Evolutionary conservation across 35 echinoderm and acorn worm species (phyloP), one percentile per base, ranked within the genome.

Genomic region (Lytechinus variegatus): DNA sequence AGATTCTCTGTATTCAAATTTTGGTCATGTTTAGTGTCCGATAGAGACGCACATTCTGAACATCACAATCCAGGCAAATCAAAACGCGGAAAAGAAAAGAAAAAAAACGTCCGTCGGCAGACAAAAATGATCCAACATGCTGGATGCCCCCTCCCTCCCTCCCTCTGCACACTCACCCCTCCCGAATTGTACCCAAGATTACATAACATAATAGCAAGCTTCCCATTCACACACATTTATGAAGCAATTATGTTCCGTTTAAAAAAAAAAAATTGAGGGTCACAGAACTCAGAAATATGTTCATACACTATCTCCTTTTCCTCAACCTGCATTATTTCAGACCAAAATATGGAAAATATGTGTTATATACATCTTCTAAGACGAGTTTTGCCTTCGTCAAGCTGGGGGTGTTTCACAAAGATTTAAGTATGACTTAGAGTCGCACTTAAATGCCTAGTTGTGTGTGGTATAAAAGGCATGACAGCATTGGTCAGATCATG

Each of bases 21-120:
- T 93, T 93, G 92, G 92, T 93, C 92, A 93, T 93, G 92, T 93
- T 93, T 93, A 93, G 92, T 93, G 92, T 93, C 92, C 54, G 92
- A 27, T 93, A 93, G 92, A 93, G 92, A 93, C 92, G 92, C 53
- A 93, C 27, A 33, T 53, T 93, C 53, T 55, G 16, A 55, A 55
- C 92, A 93, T 93, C 54, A 93, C 92, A 93, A 6, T 57, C 54
- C 92, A 55, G 92, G 52, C 52, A 55, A 57, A 93, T 55, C 27
- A 57, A 93, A 27, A 93, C 9, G 53, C 27, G 24, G n/a, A 93
- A 55, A 79, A 79, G 66, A 79, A 79, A 60, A 60, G 16, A 16
- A 60, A 60, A 60, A 60, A 79, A 71, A 71, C 13, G 0, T 60
- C 10, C 57, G 10, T 16, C 57, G 16, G 14, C 12, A n/a, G 19